A percentile compares a stretch with the other conserved stretches of the same genome.
These are phyloP conservation scores for Slavum lentiscoides DNA, from an alignment of 2,888 invertebrate genomes.

Conservation along the genomic window DNA sequence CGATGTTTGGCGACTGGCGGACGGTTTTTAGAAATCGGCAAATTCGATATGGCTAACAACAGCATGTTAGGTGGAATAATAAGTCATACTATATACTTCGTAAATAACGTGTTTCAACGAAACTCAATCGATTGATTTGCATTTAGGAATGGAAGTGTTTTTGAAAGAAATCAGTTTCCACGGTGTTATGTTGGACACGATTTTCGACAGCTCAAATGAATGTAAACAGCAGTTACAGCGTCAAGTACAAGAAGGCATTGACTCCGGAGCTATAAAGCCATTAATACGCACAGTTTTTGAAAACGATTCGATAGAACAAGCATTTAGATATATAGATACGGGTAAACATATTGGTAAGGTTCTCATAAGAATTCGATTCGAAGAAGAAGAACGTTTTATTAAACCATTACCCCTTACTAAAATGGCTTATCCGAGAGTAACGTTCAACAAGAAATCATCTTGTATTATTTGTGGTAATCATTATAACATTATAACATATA, in stretches of 20 bases:
- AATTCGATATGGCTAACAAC: conserved; percentile 76
- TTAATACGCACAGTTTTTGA: conserved; percentile 69
- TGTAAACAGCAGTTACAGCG: conserved; percentile 64
- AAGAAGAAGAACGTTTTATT: conserved; percentile 59
- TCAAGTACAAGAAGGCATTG: conserved; percentile 69
- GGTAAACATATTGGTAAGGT: conserved; percentile 85
- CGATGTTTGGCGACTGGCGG: conserved; percentile 68
- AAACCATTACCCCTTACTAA: conserved; percentile 56
- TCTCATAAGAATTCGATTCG: conserved; percentile 63
- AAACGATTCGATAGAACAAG: conserved; percentile 70
- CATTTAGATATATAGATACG: conserved; percentile 68
- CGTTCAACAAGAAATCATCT: conserved; percentile 62
- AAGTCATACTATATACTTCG: neutral
- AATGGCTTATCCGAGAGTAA: conserved; percentile 62
- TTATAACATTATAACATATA: neutral
- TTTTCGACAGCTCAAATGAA: conserved; percentile 64
- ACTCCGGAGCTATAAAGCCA: conserved; percentile 72
- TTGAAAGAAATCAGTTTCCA: conserved; percentile 75
- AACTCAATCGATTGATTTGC: neutral
- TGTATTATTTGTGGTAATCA: conserved; percentile 65
- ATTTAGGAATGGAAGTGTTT: conserved; percentile 67
- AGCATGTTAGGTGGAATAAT: conserved; percentile 62
- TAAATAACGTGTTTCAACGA: neutral
- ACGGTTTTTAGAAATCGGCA: conserved; percentile 83
- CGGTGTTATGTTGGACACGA: conserved; percentile 75